phyloP scores from a whole-genome alignment of 1,140 invertebrate species.

The Microvelia longipes region DNA sequence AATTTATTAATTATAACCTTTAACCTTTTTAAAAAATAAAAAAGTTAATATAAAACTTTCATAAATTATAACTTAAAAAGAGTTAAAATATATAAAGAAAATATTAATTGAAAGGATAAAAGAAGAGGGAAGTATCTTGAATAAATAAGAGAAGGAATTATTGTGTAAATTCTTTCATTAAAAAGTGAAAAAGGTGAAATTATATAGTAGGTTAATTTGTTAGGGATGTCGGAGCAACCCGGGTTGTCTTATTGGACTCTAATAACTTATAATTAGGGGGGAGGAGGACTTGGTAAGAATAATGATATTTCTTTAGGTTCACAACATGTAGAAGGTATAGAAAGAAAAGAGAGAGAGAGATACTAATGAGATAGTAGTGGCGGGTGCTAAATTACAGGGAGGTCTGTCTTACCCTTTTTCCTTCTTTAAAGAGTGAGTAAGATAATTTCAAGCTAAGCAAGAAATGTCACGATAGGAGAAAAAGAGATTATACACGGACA shows the following conservation, averaged over 20 bases:
- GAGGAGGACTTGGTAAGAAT: too few relatives aligned
- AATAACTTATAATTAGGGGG: background rate
- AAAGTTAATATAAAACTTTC: too few relatives aligned
- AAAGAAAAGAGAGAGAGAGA: background rate
- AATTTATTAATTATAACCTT: too few relatives aligned
- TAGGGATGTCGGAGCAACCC: background rate
- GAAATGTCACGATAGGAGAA: background rate
- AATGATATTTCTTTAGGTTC: background rate
- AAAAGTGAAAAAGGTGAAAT: background rate
- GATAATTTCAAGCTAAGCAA: background rate
- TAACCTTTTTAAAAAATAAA: too few relatives aligned
- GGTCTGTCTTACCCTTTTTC: background rate
- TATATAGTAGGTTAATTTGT: background rate
- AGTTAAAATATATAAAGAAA: too few relatives aligned
- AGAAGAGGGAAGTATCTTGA: too few relatives aligned
- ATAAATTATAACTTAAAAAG: too few relatives aligned
- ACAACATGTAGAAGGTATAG: too few relatives aligned
- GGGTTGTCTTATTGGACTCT: background rate
- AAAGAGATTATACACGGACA: background rate
- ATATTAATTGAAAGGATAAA: too few relatives aligned
- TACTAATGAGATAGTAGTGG: background rate
- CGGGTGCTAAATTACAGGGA: background rate
- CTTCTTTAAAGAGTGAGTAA: background rate
- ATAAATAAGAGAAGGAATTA: too few relatives aligned
- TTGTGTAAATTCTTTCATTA: background rate